Evolutionary conservation across 2,113 vertebrate genomes (phyloP).

Genomic region (Melanerpes formicivorus): DNA sequence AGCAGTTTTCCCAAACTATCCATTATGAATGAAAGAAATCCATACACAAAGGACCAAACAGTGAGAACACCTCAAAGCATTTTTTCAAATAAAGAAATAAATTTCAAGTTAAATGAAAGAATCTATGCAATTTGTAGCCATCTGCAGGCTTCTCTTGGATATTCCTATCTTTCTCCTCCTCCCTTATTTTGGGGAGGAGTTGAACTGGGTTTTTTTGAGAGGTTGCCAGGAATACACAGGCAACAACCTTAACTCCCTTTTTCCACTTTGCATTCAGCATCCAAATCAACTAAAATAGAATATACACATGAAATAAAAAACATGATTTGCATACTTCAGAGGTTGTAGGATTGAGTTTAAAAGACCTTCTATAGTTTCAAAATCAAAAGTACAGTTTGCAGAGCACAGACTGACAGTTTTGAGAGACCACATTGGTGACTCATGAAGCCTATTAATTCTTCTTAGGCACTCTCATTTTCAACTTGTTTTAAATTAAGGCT

Average conservation of each 20-base stretch:
- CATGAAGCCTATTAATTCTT: not conserved
- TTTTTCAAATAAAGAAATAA: not conserved
- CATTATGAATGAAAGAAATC: not conserved
- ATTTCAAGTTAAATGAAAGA: not conserved
- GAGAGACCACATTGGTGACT: not conserved
- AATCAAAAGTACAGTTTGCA: not conserved
- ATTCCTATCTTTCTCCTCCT: not conserved
- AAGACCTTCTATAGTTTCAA: not conserved
- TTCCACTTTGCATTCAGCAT: not conserved
- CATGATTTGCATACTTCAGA: not conserved
- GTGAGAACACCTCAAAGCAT: not conserved
- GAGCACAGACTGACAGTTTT: not conserved
- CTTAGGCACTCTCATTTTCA: not conserved
- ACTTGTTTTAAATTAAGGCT: not conserved
- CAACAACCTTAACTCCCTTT: not conserved
- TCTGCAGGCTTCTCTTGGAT: not conserved
- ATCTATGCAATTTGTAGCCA: not conserved
- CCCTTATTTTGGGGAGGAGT: not conserved
- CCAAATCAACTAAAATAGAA: not conserved
- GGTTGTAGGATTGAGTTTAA: not conserved
- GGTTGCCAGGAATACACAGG: not conserved
- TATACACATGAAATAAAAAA: not conserved
- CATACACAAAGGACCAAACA: not conserved
- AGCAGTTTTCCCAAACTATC: not conserved
- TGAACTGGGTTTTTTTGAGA: not conserved